Evolutionary conservation across 2,113 vertebrate genomes (phyloP).

Genomic region (Petroica traversi): DNA sequence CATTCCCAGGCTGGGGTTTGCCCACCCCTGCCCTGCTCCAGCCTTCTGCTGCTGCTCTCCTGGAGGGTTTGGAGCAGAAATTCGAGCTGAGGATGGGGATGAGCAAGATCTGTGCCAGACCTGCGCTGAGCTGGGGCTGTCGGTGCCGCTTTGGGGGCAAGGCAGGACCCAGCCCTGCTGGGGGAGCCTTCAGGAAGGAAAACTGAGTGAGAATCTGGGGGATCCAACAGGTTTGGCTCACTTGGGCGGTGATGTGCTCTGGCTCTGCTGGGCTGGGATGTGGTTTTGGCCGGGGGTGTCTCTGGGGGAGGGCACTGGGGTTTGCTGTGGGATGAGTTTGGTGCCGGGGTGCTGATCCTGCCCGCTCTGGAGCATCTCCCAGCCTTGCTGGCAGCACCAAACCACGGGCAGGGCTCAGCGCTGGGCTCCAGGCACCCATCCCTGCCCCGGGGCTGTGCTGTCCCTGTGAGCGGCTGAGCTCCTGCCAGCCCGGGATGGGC

Average conservation of each 20-base stretch:
- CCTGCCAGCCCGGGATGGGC: fast-evolving
- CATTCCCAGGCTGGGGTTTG: background rate
- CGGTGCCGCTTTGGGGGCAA: background rate
- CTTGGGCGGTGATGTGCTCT: background rate
- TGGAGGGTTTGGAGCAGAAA: background rate
- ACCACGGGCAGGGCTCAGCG: fast-evolving
- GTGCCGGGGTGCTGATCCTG: background rate
- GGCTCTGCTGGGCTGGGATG: background rate
- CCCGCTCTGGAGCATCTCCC: background rate
- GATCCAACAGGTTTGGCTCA: fast-evolving
- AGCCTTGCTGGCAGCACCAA: background rate
- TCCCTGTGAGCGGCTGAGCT: background rate
- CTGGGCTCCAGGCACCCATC: background rate
- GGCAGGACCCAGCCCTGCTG: background rate
- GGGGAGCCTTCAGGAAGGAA: background rate
- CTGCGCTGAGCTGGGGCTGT: background rate
- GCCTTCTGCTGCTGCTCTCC: background rate
- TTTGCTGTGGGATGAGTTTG: background rate
- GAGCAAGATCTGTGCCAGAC: background rate
- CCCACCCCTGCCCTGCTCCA: background rate
- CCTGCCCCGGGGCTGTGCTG: fast-evolving
- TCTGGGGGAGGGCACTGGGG: fast-evolving
- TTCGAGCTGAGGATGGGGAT: fast-evolving
- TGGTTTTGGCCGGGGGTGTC: background rate
- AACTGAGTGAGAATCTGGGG: background rate